phyloP scores from a whole-genome alignment of 1,140 invertebrate species.

The Matsumurasca onukii region DNA sequence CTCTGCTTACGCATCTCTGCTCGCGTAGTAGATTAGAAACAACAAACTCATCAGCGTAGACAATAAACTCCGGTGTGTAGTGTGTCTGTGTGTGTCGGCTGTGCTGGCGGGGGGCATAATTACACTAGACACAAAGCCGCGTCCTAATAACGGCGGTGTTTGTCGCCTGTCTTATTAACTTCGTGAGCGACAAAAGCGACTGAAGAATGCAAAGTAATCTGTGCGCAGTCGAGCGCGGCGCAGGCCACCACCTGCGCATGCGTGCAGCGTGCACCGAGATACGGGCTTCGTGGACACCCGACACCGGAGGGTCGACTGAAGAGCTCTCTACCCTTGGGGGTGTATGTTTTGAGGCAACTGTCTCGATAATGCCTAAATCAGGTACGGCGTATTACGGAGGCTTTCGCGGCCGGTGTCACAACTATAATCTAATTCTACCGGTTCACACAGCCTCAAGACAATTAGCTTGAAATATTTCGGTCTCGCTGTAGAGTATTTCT shows the following conservation, averaged over 20 bases:
- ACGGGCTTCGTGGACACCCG: neutral
- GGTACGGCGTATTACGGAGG: neutral
- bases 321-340: neutral
- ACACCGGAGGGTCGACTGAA: neutral
- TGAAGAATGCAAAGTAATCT: conserved; percentile 22
- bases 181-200: conserved; percentile 18
- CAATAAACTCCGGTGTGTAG: neutral
- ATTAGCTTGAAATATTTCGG: too few relatives aligned
- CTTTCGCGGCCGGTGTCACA: too few relatives aligned
- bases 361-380: neutral
- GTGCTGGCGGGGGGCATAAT: neutral
- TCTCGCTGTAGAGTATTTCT: too few relatives aligned
- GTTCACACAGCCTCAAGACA: too few relatives aligned
- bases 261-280: neutral
- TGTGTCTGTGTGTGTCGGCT: neutral
- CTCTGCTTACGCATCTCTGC: neutral
- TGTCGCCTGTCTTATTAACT: conserved; percentile 14
- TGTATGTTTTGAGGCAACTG: neutral
- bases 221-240: neutral
- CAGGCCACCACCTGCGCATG: neutral
- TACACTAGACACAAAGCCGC: neutral
- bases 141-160: too few relatives aligned
- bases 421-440: too few relatives aligned
- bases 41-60: neutral
- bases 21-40: neutral